Base-by-base conservation (phyloP, 2,888 invertebrate species). In the Volucella inflata region DNA sequence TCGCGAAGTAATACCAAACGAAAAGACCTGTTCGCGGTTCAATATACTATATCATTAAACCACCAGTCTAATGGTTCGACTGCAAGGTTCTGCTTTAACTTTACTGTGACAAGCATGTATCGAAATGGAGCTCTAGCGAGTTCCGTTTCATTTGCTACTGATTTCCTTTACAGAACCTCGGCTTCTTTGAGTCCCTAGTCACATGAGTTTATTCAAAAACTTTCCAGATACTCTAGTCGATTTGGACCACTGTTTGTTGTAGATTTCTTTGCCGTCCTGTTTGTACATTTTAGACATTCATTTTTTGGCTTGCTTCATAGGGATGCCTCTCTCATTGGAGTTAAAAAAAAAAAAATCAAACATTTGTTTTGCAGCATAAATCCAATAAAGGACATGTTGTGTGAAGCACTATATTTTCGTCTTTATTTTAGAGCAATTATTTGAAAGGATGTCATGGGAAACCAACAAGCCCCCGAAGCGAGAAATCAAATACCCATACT, bases 351-450 rank as follows among this genome's bases (percentile, higher is more conserved):
- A 30, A 30, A 30, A 6, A 76, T 60, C 81, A 81, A 80, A 85
- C 81, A 85, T 85, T 85, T 85, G 81, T 85, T 81, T 85, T 85
- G 85, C 59, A 65, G 71, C 85, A 85, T 77, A 81, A 81, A 85
- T 85, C 85, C 85, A 81, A 81, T 85, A 85, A 85, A 72, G 57
- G 71, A 76, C 76, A 84, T 75, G 75, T 68, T 75, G 40, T 57
- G 38, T 62, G 30, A 11, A 14, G 42, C n/a, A n/a, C n/a, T n/a
- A n/a, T n/a, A 44, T 64, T 65, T 44, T 30, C 11, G 36, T 16
- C 14, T 38, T 60, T 46, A 48, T 44, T 60, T 44, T 68, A 14
- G 42, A 82, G 74, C 74, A 79, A 83, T 83, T 83, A 75, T 75
- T 64, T 51, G 62, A 67, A 72, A 67, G 64, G 71, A 67, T 78